Evolutionary conservation across 2,113 vertebrate genomes (phyloP).

Genomic region (Phainopepla nitens): DNA sequence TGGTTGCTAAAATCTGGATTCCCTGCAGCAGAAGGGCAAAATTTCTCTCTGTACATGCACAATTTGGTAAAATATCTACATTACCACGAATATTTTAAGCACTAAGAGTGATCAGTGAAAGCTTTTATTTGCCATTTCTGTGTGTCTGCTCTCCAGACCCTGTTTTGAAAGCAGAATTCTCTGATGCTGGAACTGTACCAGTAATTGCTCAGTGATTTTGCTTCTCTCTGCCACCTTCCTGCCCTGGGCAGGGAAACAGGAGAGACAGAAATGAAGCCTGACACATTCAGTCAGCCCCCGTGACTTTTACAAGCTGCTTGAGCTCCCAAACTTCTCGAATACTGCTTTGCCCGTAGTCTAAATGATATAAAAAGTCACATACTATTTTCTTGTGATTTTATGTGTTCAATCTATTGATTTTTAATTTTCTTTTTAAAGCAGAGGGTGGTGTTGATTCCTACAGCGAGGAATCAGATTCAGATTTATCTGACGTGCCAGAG

Average conservation of each 20-base stretch:
- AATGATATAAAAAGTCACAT: background rate
- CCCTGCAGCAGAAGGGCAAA: background rate
- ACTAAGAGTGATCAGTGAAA: background rate
- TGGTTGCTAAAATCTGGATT: background rate
- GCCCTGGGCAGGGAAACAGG: background rate
- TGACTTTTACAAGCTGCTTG: background rate
- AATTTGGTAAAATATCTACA: background rate
- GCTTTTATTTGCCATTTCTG: background rate
- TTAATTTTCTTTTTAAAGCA: slow-evolving; percentile 21
- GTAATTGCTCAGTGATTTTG: background rate
- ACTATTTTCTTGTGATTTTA: background rate
- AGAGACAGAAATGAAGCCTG: background rate
- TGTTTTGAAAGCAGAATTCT: background rate
- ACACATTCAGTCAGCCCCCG: background rate
- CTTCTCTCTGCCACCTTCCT: background rate
- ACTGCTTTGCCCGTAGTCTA: background rate
- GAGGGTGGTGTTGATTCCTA: slow-evolving; percentile 90
- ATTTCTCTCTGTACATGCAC: background rate
- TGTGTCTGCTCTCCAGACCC: background rate
- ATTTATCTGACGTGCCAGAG: slow-evolving; percentile 93
- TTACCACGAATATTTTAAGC: background rate
- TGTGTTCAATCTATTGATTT: background rate
- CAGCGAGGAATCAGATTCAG: slow-evolving; percentile 95
- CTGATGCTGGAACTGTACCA: background rate
- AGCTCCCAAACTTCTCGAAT: background rate